phyloP scores from a whole-genome alignment of 2,888 invertebrate genomes.

The Eremobia ochroleuca region DNA sequence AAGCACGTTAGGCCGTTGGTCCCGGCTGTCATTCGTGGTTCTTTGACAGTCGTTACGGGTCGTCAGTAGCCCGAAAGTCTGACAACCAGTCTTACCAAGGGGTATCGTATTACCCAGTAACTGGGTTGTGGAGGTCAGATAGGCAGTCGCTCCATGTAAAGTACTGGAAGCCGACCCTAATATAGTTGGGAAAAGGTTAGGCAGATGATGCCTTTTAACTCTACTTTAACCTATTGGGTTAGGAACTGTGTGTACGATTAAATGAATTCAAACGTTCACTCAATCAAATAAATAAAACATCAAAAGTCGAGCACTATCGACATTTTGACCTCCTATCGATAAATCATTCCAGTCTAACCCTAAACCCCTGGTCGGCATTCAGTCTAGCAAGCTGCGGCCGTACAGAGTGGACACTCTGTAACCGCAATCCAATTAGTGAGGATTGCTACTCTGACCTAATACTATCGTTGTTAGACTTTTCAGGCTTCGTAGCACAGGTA shows the following conservation, averaged over 20 bases:
- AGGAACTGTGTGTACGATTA: too few relatives aligned
- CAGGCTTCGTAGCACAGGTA: constrained; percentile 45
- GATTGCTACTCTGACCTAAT: constrained; percentile 12
- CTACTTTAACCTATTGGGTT: not conserved
- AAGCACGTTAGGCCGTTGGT: too few relatives aligned
- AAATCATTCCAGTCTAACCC: not conserved
- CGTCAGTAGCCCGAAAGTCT: too few relatives aligned
- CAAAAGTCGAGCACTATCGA: constrained; percentile 2
- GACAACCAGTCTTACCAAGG: too few relatives aligned
- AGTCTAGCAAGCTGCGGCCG: constrained; percentile 11
- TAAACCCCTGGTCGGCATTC: not conserved
- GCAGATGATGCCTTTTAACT: not conserved
- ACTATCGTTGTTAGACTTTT: constrained; percentile 21
- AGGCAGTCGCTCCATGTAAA: too few relatives aligned
- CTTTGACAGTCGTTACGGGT: too few relatives aligned
- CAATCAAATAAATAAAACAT: not conserved
- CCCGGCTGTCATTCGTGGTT: too few relatives aligned
- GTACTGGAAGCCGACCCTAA: too few relatives aligned
- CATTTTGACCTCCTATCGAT: not conserved
- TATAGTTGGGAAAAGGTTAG: too few relatives aligned
- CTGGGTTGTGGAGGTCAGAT: too few relatives aligned
- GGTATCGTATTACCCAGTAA: too few relatives aligned
- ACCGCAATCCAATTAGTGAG: constrained; percentile 49
- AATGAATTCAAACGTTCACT: too few relatives aligned
- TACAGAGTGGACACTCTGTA: not conserved